Conservation (phyloP, 1,140 invertebrate species). For the Habropoda laboriosa region DNA sequence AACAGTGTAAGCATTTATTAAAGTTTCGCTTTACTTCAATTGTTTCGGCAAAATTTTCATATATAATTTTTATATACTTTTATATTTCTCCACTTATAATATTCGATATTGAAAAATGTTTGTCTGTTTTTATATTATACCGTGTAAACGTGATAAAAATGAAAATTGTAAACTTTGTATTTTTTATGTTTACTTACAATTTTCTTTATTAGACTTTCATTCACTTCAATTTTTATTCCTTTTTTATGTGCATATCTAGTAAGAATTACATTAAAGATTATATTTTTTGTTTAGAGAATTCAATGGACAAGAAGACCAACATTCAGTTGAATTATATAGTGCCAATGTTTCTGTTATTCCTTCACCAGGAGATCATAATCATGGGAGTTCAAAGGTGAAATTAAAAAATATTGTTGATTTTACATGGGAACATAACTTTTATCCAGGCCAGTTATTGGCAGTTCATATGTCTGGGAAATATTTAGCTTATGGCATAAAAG, state of each 20-base stretch:
- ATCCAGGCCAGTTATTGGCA: constrained; percentile 93
- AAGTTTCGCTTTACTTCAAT: background rate
- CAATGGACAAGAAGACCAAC: constrained; percentile 86
- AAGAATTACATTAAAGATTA: background rate
- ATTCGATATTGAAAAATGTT: background rate
- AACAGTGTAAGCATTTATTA: constrained; percentile 71
- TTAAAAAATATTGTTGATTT: constrained; percentile 95
- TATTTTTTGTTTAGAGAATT: constrained; percentile 84
- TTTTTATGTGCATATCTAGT: background rate
- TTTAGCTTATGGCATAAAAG: constrained; percentile 95
- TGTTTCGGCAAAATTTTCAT: constrained; percentile 6
- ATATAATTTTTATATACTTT: background rate
- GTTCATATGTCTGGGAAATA: constrained; percentile 93
- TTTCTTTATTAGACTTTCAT: background rate
- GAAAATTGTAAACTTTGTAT: background rate
- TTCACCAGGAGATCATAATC: constrained; percentile 86
- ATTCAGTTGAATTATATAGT: constrained; percentile 86
- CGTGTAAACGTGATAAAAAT: background rate
- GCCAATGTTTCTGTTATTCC: constrained; percentile 88
- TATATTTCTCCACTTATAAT: background rate
- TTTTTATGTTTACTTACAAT: background rate
- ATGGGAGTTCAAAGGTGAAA: constrained; percentile 94
- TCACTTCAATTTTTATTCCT: background rate
- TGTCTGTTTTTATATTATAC: background rate
- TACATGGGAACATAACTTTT: constrained; percentile 94